phyloP scores from a whole-genome alignment of 2,888 invertebrate species.

The Campoplex capitator region DNA sequence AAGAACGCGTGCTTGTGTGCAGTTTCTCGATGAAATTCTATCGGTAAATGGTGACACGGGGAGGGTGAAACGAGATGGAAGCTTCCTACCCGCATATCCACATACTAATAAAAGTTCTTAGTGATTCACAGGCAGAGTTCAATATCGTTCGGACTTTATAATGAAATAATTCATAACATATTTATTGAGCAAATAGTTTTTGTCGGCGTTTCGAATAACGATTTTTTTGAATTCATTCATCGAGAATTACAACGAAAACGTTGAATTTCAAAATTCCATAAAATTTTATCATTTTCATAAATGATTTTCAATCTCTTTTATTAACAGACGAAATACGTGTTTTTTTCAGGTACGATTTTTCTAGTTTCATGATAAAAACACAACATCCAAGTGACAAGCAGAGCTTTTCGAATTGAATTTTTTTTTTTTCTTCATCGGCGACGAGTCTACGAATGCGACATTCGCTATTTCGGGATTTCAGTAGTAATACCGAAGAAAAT shows the following conservation, averaged over 20 bases:
- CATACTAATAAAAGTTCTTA: not conserved
- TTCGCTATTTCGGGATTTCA: not conserved
- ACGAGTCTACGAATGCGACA: not conserved
- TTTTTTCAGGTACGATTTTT: not conserved
- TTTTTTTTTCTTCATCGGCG: not conserved
- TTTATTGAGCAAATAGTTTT: not conserved
- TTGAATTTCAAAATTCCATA: not conserved
- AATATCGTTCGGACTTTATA: not conserved
- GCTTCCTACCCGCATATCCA: not conserved
- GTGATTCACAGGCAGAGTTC: slow-evolving; percentile 13
- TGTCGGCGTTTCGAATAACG: not conserved
- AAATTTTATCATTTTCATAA: not conserved
- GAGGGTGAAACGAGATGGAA: slow-evolving; percentile 41
- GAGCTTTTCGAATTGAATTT: not conserved
- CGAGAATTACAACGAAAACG: not conserved
- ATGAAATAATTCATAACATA: not conserved
- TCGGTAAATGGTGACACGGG: slow-evolving; percentile 35
- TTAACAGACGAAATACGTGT: not conserved
- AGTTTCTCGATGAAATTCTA: slow-evolving; percentile 63
- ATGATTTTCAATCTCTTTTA: not conserved
- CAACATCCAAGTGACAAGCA: not conserved
- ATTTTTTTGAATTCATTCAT: not conserved
- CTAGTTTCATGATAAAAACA: not conserved
- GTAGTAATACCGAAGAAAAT: not conserved
- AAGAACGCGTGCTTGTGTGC: slow-evolving; percentile 45